Conservation (phyloP, 2,113 vertebrate genomes). For the Malaclemys terrapin region DNA sequence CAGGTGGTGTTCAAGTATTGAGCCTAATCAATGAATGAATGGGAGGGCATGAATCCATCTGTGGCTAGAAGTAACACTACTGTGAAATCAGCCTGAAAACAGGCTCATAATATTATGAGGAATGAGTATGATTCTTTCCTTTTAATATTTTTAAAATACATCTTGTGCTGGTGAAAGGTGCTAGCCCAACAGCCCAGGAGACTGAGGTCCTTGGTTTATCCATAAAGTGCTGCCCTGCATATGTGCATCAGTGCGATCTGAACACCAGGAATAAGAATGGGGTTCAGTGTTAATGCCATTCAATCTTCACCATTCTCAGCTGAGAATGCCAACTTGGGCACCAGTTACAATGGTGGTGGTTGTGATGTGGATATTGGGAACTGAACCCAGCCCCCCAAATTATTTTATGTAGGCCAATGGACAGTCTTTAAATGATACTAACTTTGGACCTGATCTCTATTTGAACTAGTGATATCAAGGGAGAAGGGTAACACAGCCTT, state of each 20-base stretch:
- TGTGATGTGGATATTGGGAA: constrained; percentile 4
- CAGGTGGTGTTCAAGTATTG: constrained; percentile 48
- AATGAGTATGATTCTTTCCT: neutral
- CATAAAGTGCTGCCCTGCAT: neutral
- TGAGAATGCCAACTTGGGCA: neutral
- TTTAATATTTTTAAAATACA: neutral
- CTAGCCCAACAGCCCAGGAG: neutral
- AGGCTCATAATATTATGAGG: neutral
- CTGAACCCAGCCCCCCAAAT: neutral
- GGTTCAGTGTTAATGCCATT: constrained; percentile 28
- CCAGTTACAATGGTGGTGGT: neutral
- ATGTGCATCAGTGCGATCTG: neutral
- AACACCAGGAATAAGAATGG: neutral
- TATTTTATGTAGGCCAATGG: neutral
- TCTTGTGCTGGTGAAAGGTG: constrained; percentile 20
- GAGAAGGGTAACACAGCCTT: constrained; percentile 5
- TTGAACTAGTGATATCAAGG: constrained; percentile 37
- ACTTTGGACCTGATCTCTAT: constrained; percentile 32
- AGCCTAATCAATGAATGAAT: neutral
- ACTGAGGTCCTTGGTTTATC: constrained; percentile 18
- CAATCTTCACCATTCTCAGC: constrained; percentile 3
- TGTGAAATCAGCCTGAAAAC: constrained; percentile 35
- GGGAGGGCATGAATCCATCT: neutral
- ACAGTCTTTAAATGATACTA: constrained; percentile 6
- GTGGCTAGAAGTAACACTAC: constrained; percentile 25